phyloP scores from a whole-genome alignment of 2,797 vertebrate species.

The Cottoperca gobio region DNA sequence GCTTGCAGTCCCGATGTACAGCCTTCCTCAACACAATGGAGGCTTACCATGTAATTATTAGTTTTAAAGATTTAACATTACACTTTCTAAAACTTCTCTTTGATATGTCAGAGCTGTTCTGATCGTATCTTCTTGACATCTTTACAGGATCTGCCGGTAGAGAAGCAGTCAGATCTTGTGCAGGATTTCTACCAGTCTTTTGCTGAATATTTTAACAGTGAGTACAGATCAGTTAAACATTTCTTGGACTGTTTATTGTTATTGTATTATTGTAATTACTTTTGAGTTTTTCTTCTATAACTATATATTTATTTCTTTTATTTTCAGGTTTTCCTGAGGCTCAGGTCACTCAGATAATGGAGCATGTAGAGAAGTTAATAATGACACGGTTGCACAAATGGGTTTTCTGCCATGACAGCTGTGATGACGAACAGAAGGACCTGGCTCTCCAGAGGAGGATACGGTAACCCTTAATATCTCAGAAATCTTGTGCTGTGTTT shows the following conservation, averaged over 20 bases:
- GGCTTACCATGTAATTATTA: conserved; percentile 81
- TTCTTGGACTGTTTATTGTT: not conserved
- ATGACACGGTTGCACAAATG: conserved; percentile 88
- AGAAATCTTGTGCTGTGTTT: not conserved
- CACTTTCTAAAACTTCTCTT: not conserved
- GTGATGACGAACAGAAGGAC: conserved; percentile 87
- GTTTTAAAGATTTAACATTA: not conserved
- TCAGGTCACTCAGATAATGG: conserved; percentile 83
- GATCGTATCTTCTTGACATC: not conserved
- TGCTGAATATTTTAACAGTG: conserved; percentile 80
- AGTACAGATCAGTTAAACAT: conserved; percentile 51
- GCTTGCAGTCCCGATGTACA: conserved; percentile 83
- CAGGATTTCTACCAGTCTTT: conserved; percentile 87
- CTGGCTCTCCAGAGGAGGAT: conserved; percentile 84
- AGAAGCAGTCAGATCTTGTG: conserved; percentile 86
- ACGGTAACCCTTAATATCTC: conserved; percentile 76
- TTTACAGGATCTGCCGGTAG: conserved; percentile 79
- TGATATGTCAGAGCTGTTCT: not conserved
- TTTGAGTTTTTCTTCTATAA: not conserved
- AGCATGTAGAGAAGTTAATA: conserved; percentile 87
- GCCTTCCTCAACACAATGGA: conserved; percentile 87
- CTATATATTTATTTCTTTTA: not conserved
- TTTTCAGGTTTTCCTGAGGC: conserved; percentile 80
- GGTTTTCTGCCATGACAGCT: conserved; percentile 87
- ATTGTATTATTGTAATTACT: not conserved